Percentiles rank a stretch among this genome's conserved stretches.
These are phyloP conservation scores for Stenoptilia bipunctidactyla DNA, from an alignment of 2,888 invertebrate species.

Conservation along the genomic window DNA sequence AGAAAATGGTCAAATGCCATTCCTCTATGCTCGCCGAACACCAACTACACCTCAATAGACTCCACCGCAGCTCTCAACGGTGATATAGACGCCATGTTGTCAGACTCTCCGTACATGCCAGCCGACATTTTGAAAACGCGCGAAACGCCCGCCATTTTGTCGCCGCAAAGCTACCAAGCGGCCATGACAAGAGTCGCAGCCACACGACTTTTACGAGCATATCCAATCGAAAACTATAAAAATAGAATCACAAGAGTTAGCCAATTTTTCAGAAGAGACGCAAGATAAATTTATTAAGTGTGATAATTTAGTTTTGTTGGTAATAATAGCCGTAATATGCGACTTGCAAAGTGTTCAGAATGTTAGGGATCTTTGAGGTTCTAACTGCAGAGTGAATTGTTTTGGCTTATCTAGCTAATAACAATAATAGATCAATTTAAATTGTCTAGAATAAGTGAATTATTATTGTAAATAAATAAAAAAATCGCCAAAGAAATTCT, in stretches of 20 bases:
- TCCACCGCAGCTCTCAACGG: conserved; percentile 50
- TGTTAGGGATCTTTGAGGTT: too few relatives aligned
- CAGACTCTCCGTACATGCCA: conserved; percentile 36
- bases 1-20: conserved; percentile 91
- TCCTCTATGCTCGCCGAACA: conserved; percentile 75
- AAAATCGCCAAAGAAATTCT: neutral
- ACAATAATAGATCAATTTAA: too few relatives aligned
- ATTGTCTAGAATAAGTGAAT: neutral
- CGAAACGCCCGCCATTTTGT: conserved; percentile 55
- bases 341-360: too few relatives aligned
- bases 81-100: conserved; percentile 61
- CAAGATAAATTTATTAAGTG: conserved; percentile 43
- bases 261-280: conserved; percentile 47
- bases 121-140: conserved; percentile 46
- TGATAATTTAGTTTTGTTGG: conserved; percentile 2
- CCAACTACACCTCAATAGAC: conserved; percentile 50
- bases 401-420: too few relatives aligned
- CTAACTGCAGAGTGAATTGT: too few relatives aligned
- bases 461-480: neutral
- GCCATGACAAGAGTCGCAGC: conserved; percentile 54
- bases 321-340: too few relatives aligned
- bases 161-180: conserved; percentile 52
- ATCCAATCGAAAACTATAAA: conserved; percentile 49
- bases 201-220: conserved; percentile 36
- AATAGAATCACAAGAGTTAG: conserved; percentile 54